A percentile compares a stretch with the other conserved stretches of the same genome.
Evolutionary conservation across 2,888 invertebrate species (phyloP).

Genomic region (Frankliniella fusca): DNA sequence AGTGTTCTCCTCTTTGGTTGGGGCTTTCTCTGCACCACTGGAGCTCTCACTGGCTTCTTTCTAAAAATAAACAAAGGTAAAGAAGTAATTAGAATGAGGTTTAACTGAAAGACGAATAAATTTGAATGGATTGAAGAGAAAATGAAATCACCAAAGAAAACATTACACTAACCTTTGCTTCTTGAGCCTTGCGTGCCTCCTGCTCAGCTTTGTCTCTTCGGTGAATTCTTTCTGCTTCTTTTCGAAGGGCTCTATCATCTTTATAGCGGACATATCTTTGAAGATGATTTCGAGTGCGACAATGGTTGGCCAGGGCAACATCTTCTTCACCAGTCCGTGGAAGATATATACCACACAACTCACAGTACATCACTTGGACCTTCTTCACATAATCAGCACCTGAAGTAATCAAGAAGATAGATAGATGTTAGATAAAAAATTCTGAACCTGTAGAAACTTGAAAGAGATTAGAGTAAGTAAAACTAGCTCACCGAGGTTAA

Average conservation of each 20-base stretch:
- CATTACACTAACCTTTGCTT: slow-evolving; percentile 49
- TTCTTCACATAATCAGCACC: slow-evolving; percentile 71
- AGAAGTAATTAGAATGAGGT: background rate
- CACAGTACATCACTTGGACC: slow-evolving; percentile 74
- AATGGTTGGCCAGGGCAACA: slow-evolving; percentile 64
- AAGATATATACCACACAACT: slow-evolving; percentile 71
- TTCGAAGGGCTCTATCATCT: slow-evolving; percentile 68
- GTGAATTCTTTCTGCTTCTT: slow-evolving; percentile 63
- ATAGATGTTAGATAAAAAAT: background rate
- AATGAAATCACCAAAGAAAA: no score
- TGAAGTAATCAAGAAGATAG: slow-evolving; percentile 34
- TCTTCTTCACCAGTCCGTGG: slow-evolving; percentile 59
- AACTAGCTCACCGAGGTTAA: slow-evolving; percentile 55
- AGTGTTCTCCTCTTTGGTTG: slow-evolving; percentile 33
- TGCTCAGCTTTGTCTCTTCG: slow-evolving; percentile 45
- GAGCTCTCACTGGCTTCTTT: slow-evolving; percentile 38
- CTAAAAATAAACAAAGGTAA: slow-evolving; percentile 35
- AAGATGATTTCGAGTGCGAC: slow-evolving; percentile 69
- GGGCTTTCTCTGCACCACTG: slow-evolving; percentile 28
- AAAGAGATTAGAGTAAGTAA: slow-evolving; percentile 32
- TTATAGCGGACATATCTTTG: slow-evolving; percentile 72
- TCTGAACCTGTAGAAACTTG: background rate
- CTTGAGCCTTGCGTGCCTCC: slow-evolving; percentile 48
- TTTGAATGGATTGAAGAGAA: slow-evolving; percentile 35
- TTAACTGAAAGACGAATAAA: background rate